A percentile compares a stretch with the other conserved stretches of the same genome.
Conservation (phyloP, 2,113 vertebrate species). For the Zosterops lateralis region DNA sequence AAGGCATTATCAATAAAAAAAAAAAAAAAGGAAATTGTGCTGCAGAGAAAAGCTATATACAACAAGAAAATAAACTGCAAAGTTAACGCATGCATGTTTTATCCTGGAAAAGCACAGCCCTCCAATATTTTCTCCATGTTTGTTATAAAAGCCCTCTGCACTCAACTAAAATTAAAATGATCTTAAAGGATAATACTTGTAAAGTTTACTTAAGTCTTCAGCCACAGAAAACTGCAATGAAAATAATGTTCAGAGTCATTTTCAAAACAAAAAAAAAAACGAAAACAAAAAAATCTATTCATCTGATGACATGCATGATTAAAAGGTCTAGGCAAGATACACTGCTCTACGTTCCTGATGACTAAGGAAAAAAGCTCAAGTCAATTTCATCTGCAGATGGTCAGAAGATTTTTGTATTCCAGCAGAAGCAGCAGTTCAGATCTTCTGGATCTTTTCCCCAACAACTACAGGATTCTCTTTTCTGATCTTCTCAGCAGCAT, state of each 20-base stretch:
- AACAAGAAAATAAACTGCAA: conserved; percentile 77
- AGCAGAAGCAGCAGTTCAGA: conserved; percentile 77
- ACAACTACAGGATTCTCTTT: conserved; percentile 90
- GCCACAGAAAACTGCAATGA: conserved; percentile 78
- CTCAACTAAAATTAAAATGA: conserved; percentile 80
- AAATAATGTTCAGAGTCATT: conserved; percentile 79
- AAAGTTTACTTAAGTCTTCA: conserved; percentile 78
- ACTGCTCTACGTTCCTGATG: conserved; percentile 75
- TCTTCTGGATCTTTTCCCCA: conserved; percentile 90
- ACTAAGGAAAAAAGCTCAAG: conserved; percentile 76
- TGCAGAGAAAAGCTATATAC: conserved; percentile 80
- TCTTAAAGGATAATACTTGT: conserved; percentile 79
- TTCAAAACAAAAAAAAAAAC: conserved; percentile 61
- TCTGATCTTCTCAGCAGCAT: conserved; percentile 89
- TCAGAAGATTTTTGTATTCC: conserved; percentile 74
- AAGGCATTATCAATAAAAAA: conserved; percentile 70
- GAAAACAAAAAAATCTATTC: conserved; percentile 68
- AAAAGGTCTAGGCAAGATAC: conserved; percentile 77
- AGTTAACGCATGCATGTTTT: conserved; percentile 80
- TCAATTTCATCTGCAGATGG: conserved; percentile 79
- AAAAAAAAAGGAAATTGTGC: conserved; percentile 70
- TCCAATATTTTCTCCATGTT: conserved; percentile 72
- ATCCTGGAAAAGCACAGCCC: conserved; percentile 78
- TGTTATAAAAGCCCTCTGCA: conserved; percentile 81
- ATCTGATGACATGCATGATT: conserved; percentile 84